Conservation (phyloP, 2,113 vertebrate species). For the Ictidomys tridecemlineatus region DNA sequence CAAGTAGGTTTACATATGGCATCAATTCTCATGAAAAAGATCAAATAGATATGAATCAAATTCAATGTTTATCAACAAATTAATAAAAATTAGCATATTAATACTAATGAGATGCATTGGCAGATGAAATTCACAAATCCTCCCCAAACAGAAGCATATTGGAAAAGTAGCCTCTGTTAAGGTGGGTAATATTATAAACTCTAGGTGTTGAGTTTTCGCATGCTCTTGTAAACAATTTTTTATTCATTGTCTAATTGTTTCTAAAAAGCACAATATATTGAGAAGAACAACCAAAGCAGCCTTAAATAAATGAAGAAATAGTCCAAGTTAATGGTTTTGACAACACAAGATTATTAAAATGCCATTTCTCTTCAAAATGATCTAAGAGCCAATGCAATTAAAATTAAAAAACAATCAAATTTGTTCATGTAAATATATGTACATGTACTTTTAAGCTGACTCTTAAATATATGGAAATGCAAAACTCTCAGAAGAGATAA, state of each 20-base stretch:
- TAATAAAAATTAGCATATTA: conserved; percentile 18
- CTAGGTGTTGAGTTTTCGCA: background rate
- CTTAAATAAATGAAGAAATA: conserved; percentile 1
- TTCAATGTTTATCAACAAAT: conserved; percentile 56
- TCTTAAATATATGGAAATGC: conserved; percentile 43
- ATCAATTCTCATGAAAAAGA: background rate
- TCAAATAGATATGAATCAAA: conserved; percentile 51
- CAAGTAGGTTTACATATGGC: background rate
- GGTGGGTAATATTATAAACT: background rate
- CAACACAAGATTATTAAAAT: background rate
- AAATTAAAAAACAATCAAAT: background rate
- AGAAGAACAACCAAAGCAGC: conserved; percentile 25
- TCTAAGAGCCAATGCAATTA: background rate
- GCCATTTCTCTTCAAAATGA: background rate
- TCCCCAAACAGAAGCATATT: background rate
- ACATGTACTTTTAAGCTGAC: background rate
- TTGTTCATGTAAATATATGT: background rate
- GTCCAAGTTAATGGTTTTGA: background rate
- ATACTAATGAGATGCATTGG: background rate
- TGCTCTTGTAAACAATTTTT: conserved; percentile 24
- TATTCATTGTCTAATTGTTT: conserved; percentile 52
- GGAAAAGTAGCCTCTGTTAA: background rate
- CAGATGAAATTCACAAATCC: background rate
- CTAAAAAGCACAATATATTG: background rate
- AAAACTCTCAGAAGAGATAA: background rate